A percentile compares a stretch with the other conserved stretches of the same genome.
Evolutionary conservation across 1,140 invertebrate genomes (phyloP).

Genomic region (Cotesia vestalis): DNA sequence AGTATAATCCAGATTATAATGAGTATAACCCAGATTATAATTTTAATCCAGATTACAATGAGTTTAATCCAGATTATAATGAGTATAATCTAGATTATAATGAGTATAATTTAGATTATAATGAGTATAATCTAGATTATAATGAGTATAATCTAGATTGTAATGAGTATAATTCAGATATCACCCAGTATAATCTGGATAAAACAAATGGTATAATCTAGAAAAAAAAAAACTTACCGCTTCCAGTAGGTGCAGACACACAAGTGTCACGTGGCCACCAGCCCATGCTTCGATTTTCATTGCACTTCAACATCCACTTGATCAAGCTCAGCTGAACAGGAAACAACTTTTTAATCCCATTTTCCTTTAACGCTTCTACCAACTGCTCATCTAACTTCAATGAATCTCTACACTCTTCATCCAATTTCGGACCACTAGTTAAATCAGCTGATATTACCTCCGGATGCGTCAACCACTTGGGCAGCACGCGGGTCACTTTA

Average conservation of each 20-base stretch:
- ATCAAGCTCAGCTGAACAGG: slow-evolving; percentile 88
- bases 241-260: slow-evolving; percentile 96
- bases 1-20: too few species aligned
- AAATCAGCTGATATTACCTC: slow-evolving; percentile 78
- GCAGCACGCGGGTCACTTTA: slow-evolving; percentile 77
- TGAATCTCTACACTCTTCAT: slow-evolving; percentile 68
- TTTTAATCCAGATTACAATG: too few species aligned
- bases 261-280: slow-evolving; percentile 89
- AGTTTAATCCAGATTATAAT: too few species aligned
- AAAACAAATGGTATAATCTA: too few species aligned
- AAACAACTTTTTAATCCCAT: slow-evolving; percentile 84
- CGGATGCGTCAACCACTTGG: slow-evolving; percentile 87
- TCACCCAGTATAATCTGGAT: too few species aligned
- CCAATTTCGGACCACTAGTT: slow-evolving; percentile 67
- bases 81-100: too few species aligned
- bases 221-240: slow-evolving; percentile 69
- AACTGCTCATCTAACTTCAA: slow-evolving; percentile 70
- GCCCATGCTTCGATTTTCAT: slow-evolving; percentile 66
- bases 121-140: too few species aligned
- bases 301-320: slow-evolving; percentile 78
- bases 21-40: too few species aligned
- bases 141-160: too few species aligned
- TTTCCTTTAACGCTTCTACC: slow-evolving; percentile 72
- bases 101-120: too few species aligned
- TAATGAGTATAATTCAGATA: too few species aligned